Percentiles rank a stretch among this genome's conserved stretches.
Evolutionary conservation across 1,140 invertebrate species (phyloP).

Genomic region (Anoplolepis gracilipes): DNA sequence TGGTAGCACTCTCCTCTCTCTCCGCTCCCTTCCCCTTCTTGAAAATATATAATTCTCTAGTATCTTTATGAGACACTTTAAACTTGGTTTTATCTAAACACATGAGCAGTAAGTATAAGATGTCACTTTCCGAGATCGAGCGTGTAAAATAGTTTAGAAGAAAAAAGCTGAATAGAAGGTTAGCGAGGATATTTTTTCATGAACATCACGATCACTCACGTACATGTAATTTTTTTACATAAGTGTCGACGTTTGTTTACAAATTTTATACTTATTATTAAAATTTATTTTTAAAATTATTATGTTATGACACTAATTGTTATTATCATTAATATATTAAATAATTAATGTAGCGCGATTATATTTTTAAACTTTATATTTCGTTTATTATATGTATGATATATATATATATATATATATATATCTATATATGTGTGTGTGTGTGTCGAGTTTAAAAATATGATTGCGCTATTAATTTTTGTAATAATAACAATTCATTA

Average conservation of each 20-base stretch:
- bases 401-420: too few species aligned
- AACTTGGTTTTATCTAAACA: not conserved
- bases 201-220: not conserved
- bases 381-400: too few species aligned
- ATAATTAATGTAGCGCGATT: not conserved
- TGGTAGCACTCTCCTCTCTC: slow-evolving; percentile 9
- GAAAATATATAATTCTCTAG: slow-evolving; percentile 21
- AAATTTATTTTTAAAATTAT: slow-evolving; percentile 3
- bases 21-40: not conserved
- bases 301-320: slow-evolving; percentile 2
- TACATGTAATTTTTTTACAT: not conserved
- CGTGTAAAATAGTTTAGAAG: not conserved
- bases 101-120: not conserved
- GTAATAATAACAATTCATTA: too few species aligned
- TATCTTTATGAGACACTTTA: slow-evolving; percentile 3
- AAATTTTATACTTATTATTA: slow-evolving; percentile 5
- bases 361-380: not conserved
- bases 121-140: not conserved
- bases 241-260: not conserved
- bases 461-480: too few species aligned
- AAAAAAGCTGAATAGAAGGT: not conserved
- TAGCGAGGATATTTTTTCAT: not conserved
- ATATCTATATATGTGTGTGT: too few species aligned
- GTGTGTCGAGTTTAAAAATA: too few species aligned
- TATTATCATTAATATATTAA: not conserved